Conservation (phyloP, 2,797 vertebrate genomes). For the Acropternis orthonyx region DNA sequence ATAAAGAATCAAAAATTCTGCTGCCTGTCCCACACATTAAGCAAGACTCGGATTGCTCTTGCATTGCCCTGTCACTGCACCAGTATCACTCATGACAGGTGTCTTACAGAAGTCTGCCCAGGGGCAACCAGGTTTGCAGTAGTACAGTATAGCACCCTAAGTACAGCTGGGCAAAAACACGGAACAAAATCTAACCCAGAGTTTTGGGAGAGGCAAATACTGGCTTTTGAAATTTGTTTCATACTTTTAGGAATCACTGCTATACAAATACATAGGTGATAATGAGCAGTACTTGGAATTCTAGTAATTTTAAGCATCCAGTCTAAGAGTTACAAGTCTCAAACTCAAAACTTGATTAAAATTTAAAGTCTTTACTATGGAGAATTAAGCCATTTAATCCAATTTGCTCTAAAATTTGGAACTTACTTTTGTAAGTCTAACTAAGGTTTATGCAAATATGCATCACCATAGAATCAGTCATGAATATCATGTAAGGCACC, state of each 20-base stretch:
- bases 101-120: neutral
- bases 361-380: neutral
- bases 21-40: neutral
- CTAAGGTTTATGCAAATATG: neutral
- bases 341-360: neutral
- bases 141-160: neutral
- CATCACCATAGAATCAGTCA: neutral
- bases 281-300: neutral
- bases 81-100: neutral
- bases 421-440: neutral
- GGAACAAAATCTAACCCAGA: neutral
- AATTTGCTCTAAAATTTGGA: slow-evolving; percentile 20
- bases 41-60: neutral
- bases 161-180: neutral
- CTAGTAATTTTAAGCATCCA: neutral
- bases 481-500: neutral
- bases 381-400: neutral
- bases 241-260: neutral
- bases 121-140: neutral
- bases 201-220: neutral
- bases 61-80: rapidly evolving
- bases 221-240: neutral
- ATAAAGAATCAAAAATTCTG: neutral
- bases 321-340: neutral
- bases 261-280: neutral